Conservation (phyloP, 2,888 invertebrate species). For the Drosophila anomalata region DNA sequence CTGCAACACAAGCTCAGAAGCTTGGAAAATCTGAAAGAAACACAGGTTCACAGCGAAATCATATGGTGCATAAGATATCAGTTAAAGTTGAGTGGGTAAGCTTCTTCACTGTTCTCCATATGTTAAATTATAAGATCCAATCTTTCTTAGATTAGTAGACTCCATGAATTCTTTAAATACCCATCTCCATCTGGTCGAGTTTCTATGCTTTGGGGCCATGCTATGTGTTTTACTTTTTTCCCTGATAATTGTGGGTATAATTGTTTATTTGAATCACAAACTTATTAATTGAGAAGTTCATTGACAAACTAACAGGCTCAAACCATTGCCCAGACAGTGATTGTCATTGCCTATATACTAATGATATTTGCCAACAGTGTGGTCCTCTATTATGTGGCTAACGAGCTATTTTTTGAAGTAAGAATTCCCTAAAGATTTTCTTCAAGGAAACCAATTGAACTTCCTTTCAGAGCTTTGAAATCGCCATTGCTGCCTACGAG, state of each 20-base stretch:
- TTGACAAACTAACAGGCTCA: constrained; percentile 50
- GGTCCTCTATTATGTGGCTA: constrained; percentile 76
- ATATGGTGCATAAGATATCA: constrained; percentile 79
- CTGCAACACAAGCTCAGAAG: constrained; percentile 69
- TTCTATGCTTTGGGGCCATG: constrained; percentile 75
- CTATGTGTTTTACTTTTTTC: constrained; percentile 79
- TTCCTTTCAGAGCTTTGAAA: constrained; percentile 59
- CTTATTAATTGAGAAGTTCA: too few relatives aligned
- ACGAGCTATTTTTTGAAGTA: constrained; percentile 75
- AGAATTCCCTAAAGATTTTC: not conserved
- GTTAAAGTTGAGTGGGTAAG: constrained; percentile 69
- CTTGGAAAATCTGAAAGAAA: constrained; percentile 43
- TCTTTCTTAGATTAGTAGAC: constrained; percentile 36
- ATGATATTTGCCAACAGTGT: constrained; percentile 78
- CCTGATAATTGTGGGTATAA: constrained; percentile 69
- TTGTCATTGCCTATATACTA: constrained; percentile 69
- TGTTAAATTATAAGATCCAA: not conserved
- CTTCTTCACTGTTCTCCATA: not conserved
- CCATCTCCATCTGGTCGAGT: constrained; percentile 65
- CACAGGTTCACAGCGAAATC: constrained; percentile 52
- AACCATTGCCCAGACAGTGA: constrained; percentile 68
- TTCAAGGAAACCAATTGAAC: not conserved
- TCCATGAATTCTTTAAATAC: constrained; percentile 64
- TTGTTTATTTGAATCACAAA: rapidly evolving
- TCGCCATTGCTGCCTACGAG: constrained; percentile 75